A percentile compares a stretch with the other conserved stretches of the same genome.
Evolutionary conservation across 1,140 invertebrate genomes (phyloP).

Genomic region (Druon quercuslanigerum): DNA sequence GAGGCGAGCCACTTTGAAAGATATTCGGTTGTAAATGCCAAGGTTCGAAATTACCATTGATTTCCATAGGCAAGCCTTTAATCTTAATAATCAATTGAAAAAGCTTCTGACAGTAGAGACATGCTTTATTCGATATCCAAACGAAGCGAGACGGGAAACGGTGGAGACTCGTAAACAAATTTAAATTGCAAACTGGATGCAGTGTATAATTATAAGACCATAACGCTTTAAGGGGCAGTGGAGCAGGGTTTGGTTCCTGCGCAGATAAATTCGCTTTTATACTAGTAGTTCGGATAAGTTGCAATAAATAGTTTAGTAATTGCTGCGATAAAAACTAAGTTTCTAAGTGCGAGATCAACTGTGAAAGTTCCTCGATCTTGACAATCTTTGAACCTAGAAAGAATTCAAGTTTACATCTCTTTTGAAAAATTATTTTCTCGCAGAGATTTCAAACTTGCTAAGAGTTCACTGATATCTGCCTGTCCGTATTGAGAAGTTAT

Average conservation of each 20-base stretch:
- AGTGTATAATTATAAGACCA: background rate
- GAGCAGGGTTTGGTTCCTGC: background rate
- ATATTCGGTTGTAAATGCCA: background rate
- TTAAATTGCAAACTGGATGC: slow-evolving; percentile 3
- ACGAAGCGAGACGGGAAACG: background rate
- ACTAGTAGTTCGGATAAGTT: background rate
- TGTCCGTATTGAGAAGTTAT: slow-evolving; percentile 34
- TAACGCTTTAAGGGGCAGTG: background rate
- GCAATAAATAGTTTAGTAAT: slow-evolving; percentile 7
- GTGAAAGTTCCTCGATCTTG: background rate
- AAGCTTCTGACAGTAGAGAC: background rate
- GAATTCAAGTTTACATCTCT: background rate
- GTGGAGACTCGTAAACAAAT: background rate
- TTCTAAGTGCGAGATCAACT: background rate
- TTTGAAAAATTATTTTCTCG: background rate
- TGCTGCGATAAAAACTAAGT: background rate
- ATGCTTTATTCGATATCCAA: background rate
- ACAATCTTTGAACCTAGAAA: background rate
- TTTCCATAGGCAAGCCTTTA: slow-evolving; percentile 2
- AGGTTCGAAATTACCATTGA: slow-evolving; percentile 6
- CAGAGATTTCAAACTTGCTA: too few relatives aligned
- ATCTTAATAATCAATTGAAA: slow-evolving; percentile 14
- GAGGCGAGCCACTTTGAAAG: background rate
- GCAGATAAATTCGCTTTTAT: slow-evolving; percentile 1
- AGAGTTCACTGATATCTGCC: background rate